Percentiles rank a stretch among this genome's conserved stretches.
phyloP scores from a whole-genome alignment of 2,888 invertebrate genomes.

The Saturnia japonica region DNA sequence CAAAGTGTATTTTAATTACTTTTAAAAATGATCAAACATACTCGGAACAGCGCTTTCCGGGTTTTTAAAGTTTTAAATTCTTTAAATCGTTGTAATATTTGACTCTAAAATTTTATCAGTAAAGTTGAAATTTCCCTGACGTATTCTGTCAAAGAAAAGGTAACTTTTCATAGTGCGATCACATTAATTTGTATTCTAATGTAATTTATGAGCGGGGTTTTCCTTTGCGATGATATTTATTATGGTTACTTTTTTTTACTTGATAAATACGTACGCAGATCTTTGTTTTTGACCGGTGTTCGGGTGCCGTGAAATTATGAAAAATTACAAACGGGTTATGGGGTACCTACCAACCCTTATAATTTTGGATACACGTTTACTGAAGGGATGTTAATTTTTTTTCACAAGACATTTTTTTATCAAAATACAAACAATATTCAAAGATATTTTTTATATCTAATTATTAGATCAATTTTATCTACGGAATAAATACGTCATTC shows the following conservation, averaged over 20 bases:
- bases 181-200: slow-evolving; percentile 67
- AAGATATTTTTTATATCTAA: too few relatives aligned
- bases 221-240: slow-evolving; percentile 44
- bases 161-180: slow-evolving; percentile 49
- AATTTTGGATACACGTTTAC: slow-evolving; percentile 1
- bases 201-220: slow-evolving; percentile 59
- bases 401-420: not conserved
- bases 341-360: not conserved
- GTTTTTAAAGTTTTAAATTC: not conserved
- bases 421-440: too few relatives aligned
- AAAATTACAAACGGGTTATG: slow-evolving; percentile 45
- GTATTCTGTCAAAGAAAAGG: not conserved
- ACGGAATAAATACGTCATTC: too few relatives aligned
- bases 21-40: not conserved
- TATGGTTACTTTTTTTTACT: slow-evolving; percentile 55
- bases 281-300: slow-evolving; percentile 35
- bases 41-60: not conserved
- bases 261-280: slow-evolving; percentile 33
- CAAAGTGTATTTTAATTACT: not conserved
- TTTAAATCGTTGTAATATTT: not conserved
- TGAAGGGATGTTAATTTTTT: not conserved
- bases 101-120: not conserved
- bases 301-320: slow-evolving; percentile 59
- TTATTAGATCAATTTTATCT: too few relatives aligned
- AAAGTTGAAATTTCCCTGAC: not conserved